Evolutionary conservation across 2,113 vertebrate genomes (phyloP), one percentile per base, ranked within the genome.

Genomic region (Potamarius usumacintae): DNA sequence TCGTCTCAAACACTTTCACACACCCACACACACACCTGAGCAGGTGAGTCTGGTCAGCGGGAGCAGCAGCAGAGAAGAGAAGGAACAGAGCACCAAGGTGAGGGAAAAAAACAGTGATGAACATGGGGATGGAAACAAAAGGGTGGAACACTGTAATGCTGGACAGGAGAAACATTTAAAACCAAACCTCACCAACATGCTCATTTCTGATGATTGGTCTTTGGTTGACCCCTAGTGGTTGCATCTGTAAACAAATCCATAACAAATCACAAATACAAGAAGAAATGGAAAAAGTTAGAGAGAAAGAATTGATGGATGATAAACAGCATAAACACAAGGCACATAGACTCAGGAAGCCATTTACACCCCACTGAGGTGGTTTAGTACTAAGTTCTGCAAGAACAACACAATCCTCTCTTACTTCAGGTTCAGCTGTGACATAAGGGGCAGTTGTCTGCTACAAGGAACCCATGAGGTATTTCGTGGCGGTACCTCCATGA

Each of bases 1-100:
- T 84, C 94, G 92, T 87, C 94, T 95, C 0, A 93, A 92, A 83
- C 94, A 92, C 90, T 95, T 94, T 89, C 96, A 94, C 65, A 87
- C 93, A 48, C 90, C 82, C 58, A 86, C 87, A 15, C 85, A 57
- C 88, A 53, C 86, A 9, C 84, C 0, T 89, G 88, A 83, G 58
- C 67, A 53, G 86, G 60, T 18, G 82, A 74, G 76, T 0, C 42
- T 81, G 82, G 4, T 88, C n/a, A 15, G 86, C 25, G 83, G 86
- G 74, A 18, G 52, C 65, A 80, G 27, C 86, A 6, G 67, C 58
- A 92, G 89, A 88, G 94, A 93, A 83, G 93, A 94, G 89, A 92
- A 90, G 84, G 91, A 94, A 83, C 92, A 90, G 83, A 94, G 92
- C 90, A 90, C 90, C 89, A 93, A 94, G 93, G 94, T 95, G 86